Base-by-base conservation (phyloP, 2,888 invertebrate genomes). In the Anthophora plumipes region DNA sequence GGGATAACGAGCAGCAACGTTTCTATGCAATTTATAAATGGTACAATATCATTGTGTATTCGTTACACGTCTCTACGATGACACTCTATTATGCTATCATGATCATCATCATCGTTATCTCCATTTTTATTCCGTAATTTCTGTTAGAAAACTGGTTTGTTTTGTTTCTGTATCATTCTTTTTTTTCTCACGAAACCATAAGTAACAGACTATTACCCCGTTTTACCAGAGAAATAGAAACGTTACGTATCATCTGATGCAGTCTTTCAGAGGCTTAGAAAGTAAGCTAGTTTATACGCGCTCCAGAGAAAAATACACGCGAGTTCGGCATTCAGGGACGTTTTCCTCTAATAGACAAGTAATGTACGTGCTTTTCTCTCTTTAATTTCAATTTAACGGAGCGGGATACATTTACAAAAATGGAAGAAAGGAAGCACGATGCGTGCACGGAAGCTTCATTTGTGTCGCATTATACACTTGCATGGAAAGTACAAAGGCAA, bases 381-480 rank as follows among this genome's bases (percentile, higher is more conserved):
- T 31, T 31, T 41, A 31, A 80, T 43, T 52, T 14, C 11, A 14
- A 14, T 31, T n/a, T 4, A 57, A n/a, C 11, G 22, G 31, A 50
- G 31, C 48, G 31, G 12, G 31, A 4, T 6, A n/a, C n/a, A 39
- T 20, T 1, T 20, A 2, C 46, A 61, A 20, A 74, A 73, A 60
- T 81, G 82, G 82, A 82, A 81, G 80, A 59, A 9, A 59, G 31
- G 4, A 52, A 64, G 25, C 50, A 25, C 31, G 31, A 64, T n/a
- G 55, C 37, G 64, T 59, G 43, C 64, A 55, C 69, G 77, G 81
- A 82, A 81, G 77, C 69, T 77, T 82, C 8, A 48, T 8, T 54
- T 14, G 22, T 41, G 14, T 22, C 37, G 37, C 2, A 3, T 31
- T 31, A 31, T 31, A 37, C 43, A 25, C 8, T 68, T 3, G n/a